Evolutionary conservation across 2,113 vertebrate species (phyloP), one percentile per base, ranked within the genome.

Genomic region (Atherinomorus stipes): DNA sequence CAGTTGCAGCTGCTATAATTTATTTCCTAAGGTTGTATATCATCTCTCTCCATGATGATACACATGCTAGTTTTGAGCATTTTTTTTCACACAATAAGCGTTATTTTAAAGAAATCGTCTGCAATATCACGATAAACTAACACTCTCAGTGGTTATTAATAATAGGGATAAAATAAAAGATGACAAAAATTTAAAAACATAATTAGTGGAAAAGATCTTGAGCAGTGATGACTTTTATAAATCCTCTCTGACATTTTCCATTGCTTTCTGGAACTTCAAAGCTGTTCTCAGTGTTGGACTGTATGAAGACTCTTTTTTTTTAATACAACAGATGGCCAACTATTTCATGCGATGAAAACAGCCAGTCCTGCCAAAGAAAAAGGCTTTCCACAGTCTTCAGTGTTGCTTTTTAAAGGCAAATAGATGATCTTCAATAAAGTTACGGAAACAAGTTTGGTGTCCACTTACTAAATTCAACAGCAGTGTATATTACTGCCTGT

Each of bases 271-370:
- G 40, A 23, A 21, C 25, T 66, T 57, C 15, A 60, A 45, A 71
- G 61, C 56, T 22, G 56, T 71, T 73, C 76, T 72, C 71, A 70
- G 53, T 31, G 63, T 68, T 79, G 68, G 63, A 66, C 45, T 68
- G 65, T 45, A 51, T 26, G 50, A 45, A 57, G 23, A 59, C 53
- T 34, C 3, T 76, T 63, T 71, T 74, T 82, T 60, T n/a, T n/a
- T n/a, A n/a, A 69, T 59, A 47, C 26, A 81, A 66, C 81, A 88
- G 76, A 81, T 81, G 83, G 75, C 76, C 71, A 74, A 82, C 69
- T 73, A 80, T 82, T 81, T 64, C 58, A 74, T 53, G 28, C 23
- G 22, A 80, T 76, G 78, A 86, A 84, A 86, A 79, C 44, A 42
- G 53, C 44, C 28, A 16, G 53, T 65, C 53, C 79, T 72, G 76